Percentiles rank a stretch among this genome's conserved stretches.
phyloP scores from a whole-genome alignment of 2,888 invertebrate species.

The Rhamnusium bicolor region DNA sequence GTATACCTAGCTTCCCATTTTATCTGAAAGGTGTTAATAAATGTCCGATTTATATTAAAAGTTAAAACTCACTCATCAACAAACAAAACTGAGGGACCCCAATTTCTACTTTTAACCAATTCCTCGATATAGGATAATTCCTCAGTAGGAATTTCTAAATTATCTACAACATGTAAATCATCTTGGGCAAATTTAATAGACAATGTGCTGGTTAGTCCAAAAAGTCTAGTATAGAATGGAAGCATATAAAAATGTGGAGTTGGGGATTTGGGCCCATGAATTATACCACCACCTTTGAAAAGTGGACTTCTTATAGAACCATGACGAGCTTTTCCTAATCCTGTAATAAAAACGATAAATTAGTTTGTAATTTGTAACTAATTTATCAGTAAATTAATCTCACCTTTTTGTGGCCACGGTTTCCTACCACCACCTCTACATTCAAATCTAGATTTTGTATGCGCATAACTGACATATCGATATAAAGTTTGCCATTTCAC shows the following conservation, averaged over 20 bases:
- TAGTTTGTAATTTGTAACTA: neutral
- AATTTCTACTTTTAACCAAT: conserved; percentile 87
- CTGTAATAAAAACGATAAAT: conserved; percentile 45
- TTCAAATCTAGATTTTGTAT: conserved; percentile 87
- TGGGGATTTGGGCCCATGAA: conserved; percentile 94
- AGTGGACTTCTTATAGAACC: conserved; percentile 94
- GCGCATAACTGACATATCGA: conserved; percentile 85
- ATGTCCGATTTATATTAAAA: too few species aligned
- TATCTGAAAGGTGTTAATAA: too few species aligned
- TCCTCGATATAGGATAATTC: conserved; percentile 86
- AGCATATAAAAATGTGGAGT: conserved; percentile 95
- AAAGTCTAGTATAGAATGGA: conserved; percentile 82
- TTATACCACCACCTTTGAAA: conserved; percentile 86
- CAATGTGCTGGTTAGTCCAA: conserved; percentile 87
- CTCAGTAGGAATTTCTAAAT: conserved; percentile 88
- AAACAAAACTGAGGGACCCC: conserved; percentile 97
- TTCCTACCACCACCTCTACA: conserved; percentile 91
- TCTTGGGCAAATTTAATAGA: conserved; percentile 96
- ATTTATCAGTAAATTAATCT: neutral
- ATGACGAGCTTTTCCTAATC: conserved; percentile 88
- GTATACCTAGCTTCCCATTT: too few species aligned
- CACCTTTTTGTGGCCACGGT: conserved; percentile 98
- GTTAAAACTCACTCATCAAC: conserved; percentile 83
- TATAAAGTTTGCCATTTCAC: conserved; percentile 89
- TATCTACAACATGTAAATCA: conserved; percentile 92